Base-by-base conservation (phyloP, 92 coral and sea anemone genomes). In the Epizoanthus rinbou region DNA sequence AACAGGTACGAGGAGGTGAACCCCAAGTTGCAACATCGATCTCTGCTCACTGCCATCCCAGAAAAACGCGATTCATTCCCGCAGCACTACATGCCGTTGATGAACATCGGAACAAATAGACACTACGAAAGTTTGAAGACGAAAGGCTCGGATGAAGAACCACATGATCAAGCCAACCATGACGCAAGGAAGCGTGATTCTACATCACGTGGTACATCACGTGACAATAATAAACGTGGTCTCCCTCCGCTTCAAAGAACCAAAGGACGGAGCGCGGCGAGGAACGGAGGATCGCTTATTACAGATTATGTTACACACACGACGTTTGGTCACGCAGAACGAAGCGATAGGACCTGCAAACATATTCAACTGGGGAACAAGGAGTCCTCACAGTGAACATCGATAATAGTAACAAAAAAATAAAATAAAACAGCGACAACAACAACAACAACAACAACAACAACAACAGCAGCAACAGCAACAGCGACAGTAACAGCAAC, bases 301-400 rank as follows among this genome's bases (percentile, higher is more conserved):
- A 37, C 81, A 25, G 69, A 76, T 59, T 63, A 35, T 68, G 69
- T 59, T 19, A 76, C 81, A 25, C 81, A 76, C 14, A 59, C 81
- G 19, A 76, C 81, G 33, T 76, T 76, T 35, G 81, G 81, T 10
- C 81, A 76, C 57, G 5, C 57, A 4, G 43, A n/a, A 17, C 37
- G 69, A 59, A 63, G 23, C 25, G 37, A 33, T 19, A 76, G 69
- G 43, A 69, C 81, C 33, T 76, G 54, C 28, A 76, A 25, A 37
- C 54, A 59, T 19, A 9, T 76, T 58, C 69, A 37, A 7, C 72
- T 67, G 17, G 72, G 72, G 54, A 47, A 47, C 54, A 10, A 47
- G 7, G 14, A 8, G 2, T 1, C 54, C 14, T 11, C 15, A 47
- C 13, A 47, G 54, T 47, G 54, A 47, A 47, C 54, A 10, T 10